A percentile compares a stretch with the other conserved stretches of the same genome.
phyloP scores from a whole-genome alignment of 2,113 vertebrate species.

The Stegostoma tigrinum region DNA sequence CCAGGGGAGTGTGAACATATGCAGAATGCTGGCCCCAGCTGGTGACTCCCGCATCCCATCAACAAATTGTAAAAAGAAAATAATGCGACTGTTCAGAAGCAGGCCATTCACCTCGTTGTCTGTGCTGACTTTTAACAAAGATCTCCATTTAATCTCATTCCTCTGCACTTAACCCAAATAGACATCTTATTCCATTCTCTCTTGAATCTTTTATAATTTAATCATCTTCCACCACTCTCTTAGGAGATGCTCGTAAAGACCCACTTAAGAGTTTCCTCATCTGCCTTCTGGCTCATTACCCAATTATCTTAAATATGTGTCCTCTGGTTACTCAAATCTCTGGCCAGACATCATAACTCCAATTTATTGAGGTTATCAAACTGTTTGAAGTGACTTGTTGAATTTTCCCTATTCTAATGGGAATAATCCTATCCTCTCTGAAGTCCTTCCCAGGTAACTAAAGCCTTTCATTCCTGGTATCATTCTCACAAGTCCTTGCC shows the following conservation, averaged over 20 bases:
- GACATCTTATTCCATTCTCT: background rate
- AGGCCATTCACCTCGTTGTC: background rate
- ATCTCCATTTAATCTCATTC: background rate
- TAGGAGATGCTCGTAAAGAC: no score
- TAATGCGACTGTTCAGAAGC: no score
- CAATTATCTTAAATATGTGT: background rate
- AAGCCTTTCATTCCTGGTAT: background rate
- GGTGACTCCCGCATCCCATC: no score
- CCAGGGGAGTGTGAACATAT: no score
- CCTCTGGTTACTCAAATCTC: background rate
- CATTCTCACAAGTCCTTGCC: background rate
- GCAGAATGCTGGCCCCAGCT: no score
- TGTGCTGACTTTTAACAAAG: background rate
- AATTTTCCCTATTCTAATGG: background rate
- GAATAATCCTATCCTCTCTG: background rate
- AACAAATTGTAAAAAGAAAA: no score
- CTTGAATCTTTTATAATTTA: background rate
- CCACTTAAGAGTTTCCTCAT: background rate
- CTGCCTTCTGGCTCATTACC: background rate
- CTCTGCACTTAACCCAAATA: background rate
- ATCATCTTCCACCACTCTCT: background rate
- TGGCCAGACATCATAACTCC: background rate
- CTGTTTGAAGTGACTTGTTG: background rate
- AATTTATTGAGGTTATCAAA: background rate
- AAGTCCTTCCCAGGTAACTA: background rate